phyloP scores from a whole-genome alignment of 2,888 invertebrate genomes.

The Cordilura impudica region DNA sequence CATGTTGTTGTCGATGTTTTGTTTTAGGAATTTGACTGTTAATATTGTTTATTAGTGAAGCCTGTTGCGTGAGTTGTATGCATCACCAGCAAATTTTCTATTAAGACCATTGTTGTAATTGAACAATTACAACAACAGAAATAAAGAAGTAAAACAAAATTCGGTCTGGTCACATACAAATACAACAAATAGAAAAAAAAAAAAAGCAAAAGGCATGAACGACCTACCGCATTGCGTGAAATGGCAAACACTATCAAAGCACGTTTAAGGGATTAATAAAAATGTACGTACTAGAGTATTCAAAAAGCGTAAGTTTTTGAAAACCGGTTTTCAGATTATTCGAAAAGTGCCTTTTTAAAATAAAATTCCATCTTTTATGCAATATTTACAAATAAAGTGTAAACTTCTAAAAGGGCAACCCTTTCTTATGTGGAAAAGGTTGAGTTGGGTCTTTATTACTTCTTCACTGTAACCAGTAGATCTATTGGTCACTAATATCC shows the following conservation, averaged over 20 bases:
- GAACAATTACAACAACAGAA: slow-evolving; percentile 4
- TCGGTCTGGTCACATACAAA: slow-evolving; percentile 21
- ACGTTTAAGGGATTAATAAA: slow-evolving; percentile 34
- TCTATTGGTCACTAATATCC: no score
- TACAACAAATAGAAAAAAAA: neutral
- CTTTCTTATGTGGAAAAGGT: no score
- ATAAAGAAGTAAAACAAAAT: slow-evolving; percentile 9
- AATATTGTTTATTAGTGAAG: slow-evolving; percentile 50
- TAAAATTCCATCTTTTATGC: no score
- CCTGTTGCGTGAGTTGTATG: slow-evolving; percentile 50
- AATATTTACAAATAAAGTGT: no score
- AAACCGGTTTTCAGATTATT: no score
- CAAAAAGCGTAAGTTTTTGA: no score
- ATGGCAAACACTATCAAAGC: slow-evolving; percentile 3
- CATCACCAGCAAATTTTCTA: slow-evolving; percentile 16
- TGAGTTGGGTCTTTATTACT: no score
- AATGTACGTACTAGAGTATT: no score
- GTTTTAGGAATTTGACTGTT: slow-evolving; percentile 19
- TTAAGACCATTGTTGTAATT: slow-evolving; percentile 27
- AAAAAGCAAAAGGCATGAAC: neutral
- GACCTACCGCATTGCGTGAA: neutral
- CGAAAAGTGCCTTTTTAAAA: no score
- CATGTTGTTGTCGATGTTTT: neutral
- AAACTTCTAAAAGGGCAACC: no score
- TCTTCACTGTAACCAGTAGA: no score